Conservation (phyloP, 2,797 vertebrate genomes). For the Ammospiza maritima region DNA sequence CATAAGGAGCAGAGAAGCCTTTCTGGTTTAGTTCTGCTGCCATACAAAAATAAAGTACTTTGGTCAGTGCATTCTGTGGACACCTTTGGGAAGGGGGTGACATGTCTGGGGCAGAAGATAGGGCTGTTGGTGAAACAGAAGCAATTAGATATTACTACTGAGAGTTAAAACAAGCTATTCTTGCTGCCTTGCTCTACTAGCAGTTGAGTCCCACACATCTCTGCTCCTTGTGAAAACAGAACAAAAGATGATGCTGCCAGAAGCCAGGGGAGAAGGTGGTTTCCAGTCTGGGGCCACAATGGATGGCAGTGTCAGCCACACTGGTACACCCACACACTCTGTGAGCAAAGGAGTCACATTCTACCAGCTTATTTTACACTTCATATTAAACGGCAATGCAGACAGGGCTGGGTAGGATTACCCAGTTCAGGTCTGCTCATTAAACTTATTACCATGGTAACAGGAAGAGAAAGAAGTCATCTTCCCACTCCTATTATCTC, state of each 20-base stretch:
- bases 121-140: background rate
- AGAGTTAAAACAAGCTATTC: background rate
- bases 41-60: background rate
- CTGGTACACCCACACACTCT: background rate
- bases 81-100: background rate
- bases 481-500: background rate
- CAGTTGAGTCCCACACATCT: background rate
- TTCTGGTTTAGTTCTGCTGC: background rate
- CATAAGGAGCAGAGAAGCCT: background rate
- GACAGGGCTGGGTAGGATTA: constrained; percentile 12
- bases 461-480: background rate
- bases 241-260: background rate
- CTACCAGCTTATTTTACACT: constrained; percentile 33
- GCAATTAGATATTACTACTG: background rate
- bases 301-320: background rate
- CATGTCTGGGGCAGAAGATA: background rate
- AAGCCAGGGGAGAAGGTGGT: fast-evolving
- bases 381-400: background rate
- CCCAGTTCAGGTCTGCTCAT: background rate
- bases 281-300: constrained; percentile 27
- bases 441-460: constrained; percentile 56
- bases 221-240: background rate
- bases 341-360: constrained; percentile 35
- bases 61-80: background rate
- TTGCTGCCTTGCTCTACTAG: background rate